Base-by-base conservation (phyloP, 2,113 vertebrate species). In the Hemicordylus capensis region DNA sequence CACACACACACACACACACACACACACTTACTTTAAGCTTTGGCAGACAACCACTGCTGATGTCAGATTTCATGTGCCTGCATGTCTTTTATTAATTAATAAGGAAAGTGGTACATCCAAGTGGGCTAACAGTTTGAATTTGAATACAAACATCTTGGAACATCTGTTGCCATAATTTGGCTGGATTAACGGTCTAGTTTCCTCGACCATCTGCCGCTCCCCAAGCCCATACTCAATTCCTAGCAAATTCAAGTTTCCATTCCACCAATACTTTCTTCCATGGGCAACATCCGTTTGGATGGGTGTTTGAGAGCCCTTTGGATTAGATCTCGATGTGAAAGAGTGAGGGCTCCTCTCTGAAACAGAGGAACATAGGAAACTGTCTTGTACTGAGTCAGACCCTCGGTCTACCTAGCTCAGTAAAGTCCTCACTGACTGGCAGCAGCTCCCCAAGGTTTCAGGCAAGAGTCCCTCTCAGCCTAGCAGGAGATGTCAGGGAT, bases 151-250 rank as follows among this genome's bases (percentile, higher is more conserved):
- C 87, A 87, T 90, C 91, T 89, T 88, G 89, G 63, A 89, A 95
- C 91, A 95, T 95, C 96, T 92, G 90, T 93, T 95, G 93, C 93
- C 42, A 1, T 93, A 92, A 93, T 95, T 95, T 88, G 89, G 90
- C 85, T 93, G 95, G 93, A 93, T 95, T 94, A 94, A 90, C 28
- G 0, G 90, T 90, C 81, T 61, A 69, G 84, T 89, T 94, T 92
- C 54, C 85, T 72, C 2, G 1, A 83, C 90, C 91, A 86, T 92
- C 89, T 96, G 93, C 89, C 76, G 3, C 84, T 76, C 48, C 89
- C 80, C 91, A 89, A 91, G 76, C 80, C 77, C 39, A 31, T 61
- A 61, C 61, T 1, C 39, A 61, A 73, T 73, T 93, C 78, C 85
- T 64, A 59, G 64, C 12, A 63, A 39, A 0, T 4, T 12, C 0